Evolutionary conservation across 2,797 vertebrate genomes (phyloP), one percentile per base, ranked within the genome.

Genomic region (Furcifer pardalis): DNA sequence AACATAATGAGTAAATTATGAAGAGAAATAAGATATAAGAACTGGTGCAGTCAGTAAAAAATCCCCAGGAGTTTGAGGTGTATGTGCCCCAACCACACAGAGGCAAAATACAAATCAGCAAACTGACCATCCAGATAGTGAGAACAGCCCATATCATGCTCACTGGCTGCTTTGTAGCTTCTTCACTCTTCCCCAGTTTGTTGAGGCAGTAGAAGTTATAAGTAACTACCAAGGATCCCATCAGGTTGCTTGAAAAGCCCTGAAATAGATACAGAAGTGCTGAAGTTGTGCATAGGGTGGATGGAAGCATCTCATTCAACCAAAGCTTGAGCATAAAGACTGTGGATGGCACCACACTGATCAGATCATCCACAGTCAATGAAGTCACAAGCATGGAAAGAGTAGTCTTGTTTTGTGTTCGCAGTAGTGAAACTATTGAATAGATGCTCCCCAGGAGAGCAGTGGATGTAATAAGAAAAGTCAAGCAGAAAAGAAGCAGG

Each of bases 221-320:
- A 9, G 94, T 97, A 90, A 97, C 97, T 42, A 99, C 96, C 0
- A 99, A 95, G 8, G 97, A 97, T 46, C 97, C 97, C 91, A 99
- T 99, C 94, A 99, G 95, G 90, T 97, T 98, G 96, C 97, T 97
- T 0, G 98, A 98, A 89, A 99, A 94, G 12, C 98, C 98, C 92
- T 99, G 99, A 92, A 98, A 98, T 80, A 98, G 92, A 93, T 99
- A 99, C 0, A 98, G 91, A 74, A 98, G 96, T 1, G 98, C 99
- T 0, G 98, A 97, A 62, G 97, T 89, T 81, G 97, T 96, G 95
- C 99, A 99, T 79, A 98, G 90, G 71, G 94, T 84, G 82, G 89
- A 93, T 25, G 92, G 92, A 1, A 95, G 91, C 37, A 73, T 87
- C 12, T 94, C 90, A 0, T 89, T 81, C 30, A 96, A 95, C 99